Conservation (phyloP, 2,888 invertebrate species). For the Acleris cristana region DNA sequence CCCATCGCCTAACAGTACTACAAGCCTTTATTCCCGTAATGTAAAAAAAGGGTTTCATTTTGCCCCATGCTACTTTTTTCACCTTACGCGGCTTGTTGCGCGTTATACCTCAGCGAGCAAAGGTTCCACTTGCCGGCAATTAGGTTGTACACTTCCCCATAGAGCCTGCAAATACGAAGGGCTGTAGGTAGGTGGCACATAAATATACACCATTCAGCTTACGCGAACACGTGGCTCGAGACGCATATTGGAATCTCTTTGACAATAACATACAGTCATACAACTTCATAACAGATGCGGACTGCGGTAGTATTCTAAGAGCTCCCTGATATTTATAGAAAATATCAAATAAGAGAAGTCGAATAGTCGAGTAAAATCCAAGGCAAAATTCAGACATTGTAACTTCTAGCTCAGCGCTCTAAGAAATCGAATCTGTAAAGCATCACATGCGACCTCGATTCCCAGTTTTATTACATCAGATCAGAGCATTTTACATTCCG, state of each 20-base stretch:
- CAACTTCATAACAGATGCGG: constrained; percentile 7
- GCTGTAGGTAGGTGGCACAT: constrained; percentile 6
- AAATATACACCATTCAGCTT: constrained; percentile 39
- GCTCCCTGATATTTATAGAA: constrained; percentile 1
- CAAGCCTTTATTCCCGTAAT: too few relatives aligned
- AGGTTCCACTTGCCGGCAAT: constrained; percentile 68
- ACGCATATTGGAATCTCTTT: constrained; percentile 24
- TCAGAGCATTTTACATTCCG: constrained; percentile 8
- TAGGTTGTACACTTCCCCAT: constrained; percentile 61
- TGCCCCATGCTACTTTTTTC: not conserved
- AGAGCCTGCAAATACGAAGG: constrained; percentile 52
- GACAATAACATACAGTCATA: constrained; percentile 16
- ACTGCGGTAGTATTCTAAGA: not conserved
- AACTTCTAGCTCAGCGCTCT: not conserved
- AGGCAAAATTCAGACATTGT: not conserved
- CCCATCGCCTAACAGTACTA: too few relatives aligned
- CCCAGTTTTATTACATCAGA: constrained; percentile 8
- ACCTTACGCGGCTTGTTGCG: constrained; percentile 49
- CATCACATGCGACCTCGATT: constrained; percentile 4
- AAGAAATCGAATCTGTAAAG: not conserved
- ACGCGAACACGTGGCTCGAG: constrained; percentile 47
- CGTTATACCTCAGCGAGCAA: constrained; percentile 64
- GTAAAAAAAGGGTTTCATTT: not conserved
- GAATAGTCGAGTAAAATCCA: not conserved
- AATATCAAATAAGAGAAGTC: not conserved